phyloP scores from a whole-genome alignment of 2,797 vertebrate species.

The Delichon dasypus region DNA sequence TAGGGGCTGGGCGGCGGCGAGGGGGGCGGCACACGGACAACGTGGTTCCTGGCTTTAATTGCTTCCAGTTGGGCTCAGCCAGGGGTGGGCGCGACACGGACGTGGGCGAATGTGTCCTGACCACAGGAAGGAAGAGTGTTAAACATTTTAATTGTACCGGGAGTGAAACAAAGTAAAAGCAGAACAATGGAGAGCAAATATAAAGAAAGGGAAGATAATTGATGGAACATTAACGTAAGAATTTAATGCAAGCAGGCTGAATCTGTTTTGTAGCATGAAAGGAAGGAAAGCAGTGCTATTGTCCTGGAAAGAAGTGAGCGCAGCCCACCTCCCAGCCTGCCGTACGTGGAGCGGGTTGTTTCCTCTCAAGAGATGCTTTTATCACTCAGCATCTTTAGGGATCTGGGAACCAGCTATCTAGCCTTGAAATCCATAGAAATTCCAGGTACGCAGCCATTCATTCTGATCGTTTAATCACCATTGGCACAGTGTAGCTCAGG shows the following conservation, averaged over 20 bases:
- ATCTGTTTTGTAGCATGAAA: conserved; percentile 21
- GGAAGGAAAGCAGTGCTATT: neutral
- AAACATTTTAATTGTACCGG: conserved; percentile 57
- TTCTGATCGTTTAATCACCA: neutral
- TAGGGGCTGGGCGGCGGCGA: neutral
- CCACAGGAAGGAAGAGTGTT: conserved; percentile 63
- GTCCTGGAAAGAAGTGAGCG: neutral
- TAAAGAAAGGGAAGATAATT: conserved; percentile 58
- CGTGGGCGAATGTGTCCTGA: conserved; percentile 57
- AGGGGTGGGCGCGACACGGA: conserved; percentile 25
- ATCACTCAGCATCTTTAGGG: neutral
- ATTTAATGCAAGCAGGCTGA: conserved; percentile 37
- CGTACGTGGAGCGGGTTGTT: neutral
- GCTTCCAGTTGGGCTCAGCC: conserved; percentile 61
- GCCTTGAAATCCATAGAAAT: neutral
- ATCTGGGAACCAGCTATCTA: neutral
- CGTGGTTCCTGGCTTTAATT: conserved; percentile 48
- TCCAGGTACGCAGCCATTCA: fast-evolving
- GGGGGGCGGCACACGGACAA: neutral
- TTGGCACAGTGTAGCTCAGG: neutral
- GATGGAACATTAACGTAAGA: conserved; percentile 53
- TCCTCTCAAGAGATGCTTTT: neutral
- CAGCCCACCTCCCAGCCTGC: neutral
- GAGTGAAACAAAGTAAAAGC: conserved; percentile 65
- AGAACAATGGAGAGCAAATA: conserved; percentile 62